These are phyloP conservation scores for Ernsta delagoae DNA, from an alignment of 2,888 invertebrate genomes.

Conservation along the genomic window DNA sequence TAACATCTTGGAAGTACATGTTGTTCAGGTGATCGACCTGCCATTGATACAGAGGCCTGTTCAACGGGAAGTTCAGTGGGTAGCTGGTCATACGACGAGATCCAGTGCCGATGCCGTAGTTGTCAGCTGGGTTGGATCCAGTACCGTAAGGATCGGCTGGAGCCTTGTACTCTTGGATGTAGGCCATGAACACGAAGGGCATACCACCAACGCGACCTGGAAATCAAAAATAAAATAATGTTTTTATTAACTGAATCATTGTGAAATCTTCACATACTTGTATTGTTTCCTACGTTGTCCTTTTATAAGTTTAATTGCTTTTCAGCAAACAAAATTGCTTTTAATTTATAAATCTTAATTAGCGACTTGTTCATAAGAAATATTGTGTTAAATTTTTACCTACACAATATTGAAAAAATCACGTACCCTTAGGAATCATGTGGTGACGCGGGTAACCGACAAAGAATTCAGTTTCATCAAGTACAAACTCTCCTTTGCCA, in stretches of 20 bases:
- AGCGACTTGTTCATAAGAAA: background rate
- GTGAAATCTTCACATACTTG: too few relatives aligned
- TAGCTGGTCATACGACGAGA: constrained; percentile 73
- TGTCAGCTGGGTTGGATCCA: constrained; percentile 75
- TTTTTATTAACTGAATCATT: too few relatives aligned
- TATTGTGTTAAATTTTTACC: too few relatives aligned
- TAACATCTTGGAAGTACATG: constrained; percentile 77
- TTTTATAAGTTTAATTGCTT: too few relatives aligned
- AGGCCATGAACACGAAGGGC: constrained; percentile 86
- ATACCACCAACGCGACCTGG: constrained; percentile 80
- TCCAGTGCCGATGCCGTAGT: constrained; percentile 78
- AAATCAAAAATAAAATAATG: too few relatives aligned
- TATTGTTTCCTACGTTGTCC: too few relatives aligned
- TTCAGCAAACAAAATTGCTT: too few relatives aligned
- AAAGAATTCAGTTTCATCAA: constrained; percentile 77
- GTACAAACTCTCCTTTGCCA: constrained; percentile 71
- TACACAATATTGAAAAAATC: background rate
- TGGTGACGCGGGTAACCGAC: constrained; percentile 86
- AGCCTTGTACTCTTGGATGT: constrained; percentile 81
- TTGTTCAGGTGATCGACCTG: constrained; percentile 68
- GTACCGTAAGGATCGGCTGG: constrained; percentile 66
- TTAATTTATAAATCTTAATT: too few relatives aligned
- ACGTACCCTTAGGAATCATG: constrained; percentile 86
- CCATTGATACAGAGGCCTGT: constrained; percentile 77
- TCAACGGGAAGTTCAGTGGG: constrained; percentile 83